Base-by-base conservation (phyloP, 2,888 invertebrate species). In the Camptogramma bilineatum region DNA sequence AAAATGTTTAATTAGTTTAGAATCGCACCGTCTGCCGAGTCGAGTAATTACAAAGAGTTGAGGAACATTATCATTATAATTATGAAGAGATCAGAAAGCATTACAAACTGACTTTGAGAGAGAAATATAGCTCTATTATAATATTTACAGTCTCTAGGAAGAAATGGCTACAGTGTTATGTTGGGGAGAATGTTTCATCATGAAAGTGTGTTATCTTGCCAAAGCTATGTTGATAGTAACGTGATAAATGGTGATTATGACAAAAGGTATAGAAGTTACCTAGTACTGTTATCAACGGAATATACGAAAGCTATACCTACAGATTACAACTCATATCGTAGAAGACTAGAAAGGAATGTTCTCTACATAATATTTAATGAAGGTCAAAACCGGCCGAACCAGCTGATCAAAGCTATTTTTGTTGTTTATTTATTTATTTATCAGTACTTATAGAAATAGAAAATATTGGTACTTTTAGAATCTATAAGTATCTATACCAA, bases 1-100 rank as follows among this genome's bases (percentile, higher is more conserved):
- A 78, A 82, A 82, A 78, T 80, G 73, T 78, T 83, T 85, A 86
- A 85, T 85, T 83, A 84, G 72, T 72, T 74, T 76, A 81, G 75
- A 80, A 76, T 72, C 74, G 71, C 72, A 73, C 76, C 70, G 77
- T 73, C 59, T 62, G 58, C 58, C 64, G 69, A 67, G 71, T 73
- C 64, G 69, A 67, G 71, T 73, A 76, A 77, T 76, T 78, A 72
- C 70, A 74, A 71, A 75, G 73, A 70, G 75, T 78, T 76, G 73
- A 75, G 73, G 71, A 70, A 75, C 79, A 77, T 77, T 77, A 67
- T 78, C 70, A 76, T 77, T 77, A 71, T 79, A 77, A 77, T 76
- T 76, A 77, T 72, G 77, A 74, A 72, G 76, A 80, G 79, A 81
- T 81, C 79, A 81, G 83, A 83, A 83, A 83, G 83, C 80, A 83